Percentiles rank a stretch among this genome's conserved stretches.
Conservation (phyloP, 2,797 vertebrate species). For the Microtus californicus region DNA sequence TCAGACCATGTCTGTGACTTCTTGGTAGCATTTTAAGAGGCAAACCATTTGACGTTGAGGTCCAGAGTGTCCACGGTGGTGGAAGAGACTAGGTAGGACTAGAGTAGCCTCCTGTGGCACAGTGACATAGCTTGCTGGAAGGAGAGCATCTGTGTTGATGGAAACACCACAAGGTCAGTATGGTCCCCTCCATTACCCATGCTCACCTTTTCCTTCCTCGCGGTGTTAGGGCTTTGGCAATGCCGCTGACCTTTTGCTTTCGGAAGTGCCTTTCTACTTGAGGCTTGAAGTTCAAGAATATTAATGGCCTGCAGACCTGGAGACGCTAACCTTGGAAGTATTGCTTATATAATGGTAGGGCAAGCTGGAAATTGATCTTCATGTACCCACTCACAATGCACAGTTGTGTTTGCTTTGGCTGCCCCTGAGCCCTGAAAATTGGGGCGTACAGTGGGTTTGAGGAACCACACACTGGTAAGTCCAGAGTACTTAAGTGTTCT, state of each 20-base stretch:
- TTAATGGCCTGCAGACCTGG: slow-evolving; percentile 26
- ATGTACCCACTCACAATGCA: neutral
- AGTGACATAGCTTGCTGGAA: neutral
- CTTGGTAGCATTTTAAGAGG: neutral
- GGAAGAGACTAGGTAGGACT: neutral
- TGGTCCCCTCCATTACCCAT: neutral
- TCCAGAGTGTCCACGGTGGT: neutral
- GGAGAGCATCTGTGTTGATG: neutral
- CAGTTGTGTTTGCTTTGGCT: slow-evolving; percentile 9
- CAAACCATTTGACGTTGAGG: neutral
- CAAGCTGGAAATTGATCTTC: neutral
- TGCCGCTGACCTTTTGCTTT: slow-evolving; percentile 26
- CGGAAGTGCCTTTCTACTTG: slow-evolving; percentile 44
- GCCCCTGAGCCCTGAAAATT: neutral
- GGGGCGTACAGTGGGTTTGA: neutral
- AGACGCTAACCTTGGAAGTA: neutral
- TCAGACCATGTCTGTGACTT: neutral
- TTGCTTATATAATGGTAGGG: neutral
- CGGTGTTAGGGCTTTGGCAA: neutral
- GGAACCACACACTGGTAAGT: neutral
- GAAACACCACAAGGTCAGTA: neutral
- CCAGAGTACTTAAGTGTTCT: neutral
- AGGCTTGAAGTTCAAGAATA: slow-evolving; percentile 49
- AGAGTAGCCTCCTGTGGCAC: neutral
- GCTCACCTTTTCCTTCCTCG: neutral